Evolutionary conservation across 2,888 invertebrate genomes (phyloP).

Genomic region (Anoncus sp.): DNA sequence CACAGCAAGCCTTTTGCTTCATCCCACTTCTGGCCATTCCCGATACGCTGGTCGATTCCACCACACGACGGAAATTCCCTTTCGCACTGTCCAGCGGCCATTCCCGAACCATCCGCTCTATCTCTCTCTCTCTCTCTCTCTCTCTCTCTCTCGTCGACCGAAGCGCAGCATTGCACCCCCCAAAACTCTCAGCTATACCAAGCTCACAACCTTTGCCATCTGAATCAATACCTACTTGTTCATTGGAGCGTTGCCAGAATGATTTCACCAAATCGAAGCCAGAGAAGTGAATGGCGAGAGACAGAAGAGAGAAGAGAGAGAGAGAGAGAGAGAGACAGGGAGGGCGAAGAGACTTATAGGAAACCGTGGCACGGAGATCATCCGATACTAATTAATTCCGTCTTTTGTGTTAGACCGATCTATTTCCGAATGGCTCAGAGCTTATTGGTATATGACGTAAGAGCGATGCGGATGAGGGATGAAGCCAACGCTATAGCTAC

Average conservation of each 20-base stretch:
- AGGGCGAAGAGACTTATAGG: constrained; percentile 20
- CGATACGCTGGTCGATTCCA: constrained; percentile 63
- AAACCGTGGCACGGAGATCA: constrained; percentile 52
- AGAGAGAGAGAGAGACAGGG: constrained; percentile 10
- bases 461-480: neutral
- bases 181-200: constrained; percentile 55
- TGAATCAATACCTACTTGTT: constrained; percentile 80
- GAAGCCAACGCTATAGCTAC: neutral
- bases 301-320: constrained; percentile 17
- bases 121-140: constrained; percentile 20
- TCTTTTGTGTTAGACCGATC: constrained; percentile 74
- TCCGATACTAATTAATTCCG: constrained; percentile 78
- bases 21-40: constrained; percentile 18
- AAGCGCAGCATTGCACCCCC: constrained; percentile 43
- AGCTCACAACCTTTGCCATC: constrained; percentile 71
- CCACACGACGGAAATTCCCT: constrained; percentile 44
- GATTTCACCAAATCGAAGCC: constrained; percentile 75
- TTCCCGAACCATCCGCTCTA: constrained; percentile 43
- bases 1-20: constrained; percentile 26
- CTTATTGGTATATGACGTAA: constrained; percentile 11
- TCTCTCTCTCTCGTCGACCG: constrained; percentile 17
- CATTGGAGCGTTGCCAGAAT: constrained; percentile 79
- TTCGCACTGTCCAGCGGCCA: constrained; percentile 51
- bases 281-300: constrained; percentile 43
- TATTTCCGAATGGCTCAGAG: constrained; percentile 24